Evolutionary conservation across 2,113 vertebrate species (phyloP).

Genomic region (Serinus canaria): DNA sequence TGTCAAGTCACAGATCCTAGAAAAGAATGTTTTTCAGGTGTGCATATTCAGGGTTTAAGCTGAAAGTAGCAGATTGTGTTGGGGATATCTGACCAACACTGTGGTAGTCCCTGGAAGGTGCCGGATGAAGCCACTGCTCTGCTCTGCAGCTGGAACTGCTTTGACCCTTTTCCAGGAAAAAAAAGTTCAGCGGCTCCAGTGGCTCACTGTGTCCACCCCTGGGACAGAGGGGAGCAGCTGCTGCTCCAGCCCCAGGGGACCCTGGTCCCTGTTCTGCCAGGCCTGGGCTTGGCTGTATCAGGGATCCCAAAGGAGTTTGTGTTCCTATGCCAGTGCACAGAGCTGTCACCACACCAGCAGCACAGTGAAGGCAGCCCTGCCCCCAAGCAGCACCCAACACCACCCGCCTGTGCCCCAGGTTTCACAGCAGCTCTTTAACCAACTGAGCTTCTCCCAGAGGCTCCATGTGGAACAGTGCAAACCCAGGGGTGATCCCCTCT

Average conservation of each 20-base stretch:
- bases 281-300: not conserved
- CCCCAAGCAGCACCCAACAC: not conserved
- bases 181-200: not conserved
- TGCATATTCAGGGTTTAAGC: fast-evolving
- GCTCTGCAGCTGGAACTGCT: not conserved
- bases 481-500: too few relatives aligned
- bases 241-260: not conserved
- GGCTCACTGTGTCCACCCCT: not conserved
- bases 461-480: fast-evolving
- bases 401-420: fast-evolving
- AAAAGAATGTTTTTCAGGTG: fast-evolving
- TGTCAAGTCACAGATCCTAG: fast-evolving
- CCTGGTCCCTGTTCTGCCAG: not conserved
- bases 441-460: not conserved
- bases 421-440: not conserved
- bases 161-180: not conserved
- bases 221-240: not conserved
- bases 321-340: fast-evolving
- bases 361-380: fast-evolving
- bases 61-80: fast-evolving
- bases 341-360: not conserved
- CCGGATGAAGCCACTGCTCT: fast-evolving
- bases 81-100: fast-evolving
- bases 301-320: too few relatives aligned
- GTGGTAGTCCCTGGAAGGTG: not conserved